Percentiles rank a stretch among this genome's conserved stretches.
phyloP scores from a whole-genome alignment of 2,113 vertebrate species.

The Spermophilus dauricus region DNA sequence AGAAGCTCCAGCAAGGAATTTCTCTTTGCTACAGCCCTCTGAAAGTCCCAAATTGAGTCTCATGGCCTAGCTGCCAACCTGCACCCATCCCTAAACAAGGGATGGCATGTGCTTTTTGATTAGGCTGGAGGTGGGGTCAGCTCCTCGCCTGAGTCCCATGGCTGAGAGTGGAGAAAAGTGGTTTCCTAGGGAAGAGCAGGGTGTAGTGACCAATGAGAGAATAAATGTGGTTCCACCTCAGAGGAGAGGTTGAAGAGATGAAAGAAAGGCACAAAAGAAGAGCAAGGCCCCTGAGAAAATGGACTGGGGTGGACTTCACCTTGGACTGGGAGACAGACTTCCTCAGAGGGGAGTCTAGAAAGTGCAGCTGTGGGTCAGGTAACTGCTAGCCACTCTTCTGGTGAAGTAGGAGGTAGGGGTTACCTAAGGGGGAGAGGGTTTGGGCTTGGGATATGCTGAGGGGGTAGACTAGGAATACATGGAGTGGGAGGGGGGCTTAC shows the following conservation, averaged over 20 bases:
- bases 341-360: not conserved
- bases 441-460: not conserved
- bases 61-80: not conserved
- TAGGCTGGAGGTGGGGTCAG: not conserved
- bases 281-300: too few species aligned
- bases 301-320: not conserved
- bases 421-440: not conserved
- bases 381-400: not conserved
- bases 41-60: not conserved
- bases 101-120: not conserved
- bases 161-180: not conserved
- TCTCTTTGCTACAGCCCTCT: not conserved
- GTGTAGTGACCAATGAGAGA: not conserved
- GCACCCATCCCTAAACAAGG: not conserved
- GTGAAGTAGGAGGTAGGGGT: not conserved
- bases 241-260: not conserved
- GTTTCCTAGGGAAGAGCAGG: not conserved
- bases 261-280: not conserved
- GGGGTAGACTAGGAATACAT: too few species aligned
- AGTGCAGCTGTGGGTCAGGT: not conserved
- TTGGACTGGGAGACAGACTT: not conserved
- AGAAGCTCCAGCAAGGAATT: not conserved
- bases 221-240: not conserved
- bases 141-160: too few species aligned
- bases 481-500: not conserved